Evolutionary conservation across 2,113 vertebrate species (phyloP).

Genomic region (Gallinago jamesoni): DNA sequence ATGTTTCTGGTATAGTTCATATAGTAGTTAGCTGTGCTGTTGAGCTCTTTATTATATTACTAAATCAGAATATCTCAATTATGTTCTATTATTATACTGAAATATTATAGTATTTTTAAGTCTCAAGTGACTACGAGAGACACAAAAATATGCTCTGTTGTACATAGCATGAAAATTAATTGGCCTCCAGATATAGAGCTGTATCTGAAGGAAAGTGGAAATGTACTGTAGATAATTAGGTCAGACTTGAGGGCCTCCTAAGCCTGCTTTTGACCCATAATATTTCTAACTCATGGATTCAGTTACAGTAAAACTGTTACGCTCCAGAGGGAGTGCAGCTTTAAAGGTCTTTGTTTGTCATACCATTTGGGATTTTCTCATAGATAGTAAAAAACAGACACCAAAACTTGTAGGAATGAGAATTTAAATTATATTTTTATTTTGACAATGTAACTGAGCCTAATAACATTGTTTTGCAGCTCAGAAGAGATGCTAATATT

Average conservation of each 20-base stretch:
- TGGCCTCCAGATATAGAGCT: constrained; percentile 13
- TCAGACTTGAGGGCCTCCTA: background rate
- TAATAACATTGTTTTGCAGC: background rate
- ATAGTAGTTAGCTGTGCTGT: background rate
- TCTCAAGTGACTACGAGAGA: background rate
- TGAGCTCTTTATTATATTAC: background rate
- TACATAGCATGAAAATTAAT: constrained; percentile 22
- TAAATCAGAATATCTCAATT: background rate
- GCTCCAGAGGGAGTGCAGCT: background rate
- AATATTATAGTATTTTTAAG: background rate
- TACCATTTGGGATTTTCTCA: background rate
- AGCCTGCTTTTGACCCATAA: constrained; percentile 9
- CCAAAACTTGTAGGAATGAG: background rate
- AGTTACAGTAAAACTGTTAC: constrained; percentile 8
- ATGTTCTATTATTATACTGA: background rate
- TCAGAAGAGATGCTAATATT: background rate
- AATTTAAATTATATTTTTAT: background rate
- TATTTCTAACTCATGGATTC: constrained; percentile 9
- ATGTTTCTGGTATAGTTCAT: background rate
- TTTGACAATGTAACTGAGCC: background rate
- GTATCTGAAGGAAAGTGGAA: background rate
- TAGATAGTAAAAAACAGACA: background rate
- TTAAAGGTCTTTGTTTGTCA: constrained; percentile 14
- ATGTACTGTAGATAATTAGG: constrained; percentile 20
- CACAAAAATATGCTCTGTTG: background rate